Evolutionary conservation across 2,797 vertebrate species (phyloP).

Genomic region (Amazonetta brasiliensis): DNA sequence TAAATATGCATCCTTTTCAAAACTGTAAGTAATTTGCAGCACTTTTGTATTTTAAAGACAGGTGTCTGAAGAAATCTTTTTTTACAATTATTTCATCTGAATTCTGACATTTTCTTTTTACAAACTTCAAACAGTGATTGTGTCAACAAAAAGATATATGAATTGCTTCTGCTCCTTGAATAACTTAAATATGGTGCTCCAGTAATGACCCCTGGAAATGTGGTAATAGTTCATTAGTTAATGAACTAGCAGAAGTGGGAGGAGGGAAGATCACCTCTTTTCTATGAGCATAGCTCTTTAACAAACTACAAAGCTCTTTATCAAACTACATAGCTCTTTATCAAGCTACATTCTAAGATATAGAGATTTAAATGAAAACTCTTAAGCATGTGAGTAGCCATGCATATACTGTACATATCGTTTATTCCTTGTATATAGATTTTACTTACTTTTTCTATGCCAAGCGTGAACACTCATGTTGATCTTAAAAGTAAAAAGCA

Average conservation of each 20-base stretch:
- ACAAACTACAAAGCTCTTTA: not conserved
- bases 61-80: constrained; percentile 20
- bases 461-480: not conserved
- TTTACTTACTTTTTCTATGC: not conserved
- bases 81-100: constrained; percentile 22
- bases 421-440: not conserved
- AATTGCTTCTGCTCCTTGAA: not conserved
- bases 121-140: not conserved
- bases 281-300: not conserved
- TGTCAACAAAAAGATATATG: not conserved
- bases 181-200: not conserved
- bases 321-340: not conserved
- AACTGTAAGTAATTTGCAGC: constrained; percentile 4
- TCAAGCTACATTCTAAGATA: not conserved
- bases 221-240: not conserved
- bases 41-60: constrained; percentile 22
- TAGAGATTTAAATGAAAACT: not conserved
- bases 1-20: not conserved
- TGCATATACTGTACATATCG: not conserved
- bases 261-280: not conserved
- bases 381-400: not conserved
- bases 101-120: constrained; percentile 36
- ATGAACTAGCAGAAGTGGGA: not conserved
- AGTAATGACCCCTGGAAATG: not conserved
- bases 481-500: not conserved